These are phyloP conservation scores for Macropis europaea DNA, from an alignment of 2,888 invertebrate genomes.

Conservation along the genomic window DNA sequence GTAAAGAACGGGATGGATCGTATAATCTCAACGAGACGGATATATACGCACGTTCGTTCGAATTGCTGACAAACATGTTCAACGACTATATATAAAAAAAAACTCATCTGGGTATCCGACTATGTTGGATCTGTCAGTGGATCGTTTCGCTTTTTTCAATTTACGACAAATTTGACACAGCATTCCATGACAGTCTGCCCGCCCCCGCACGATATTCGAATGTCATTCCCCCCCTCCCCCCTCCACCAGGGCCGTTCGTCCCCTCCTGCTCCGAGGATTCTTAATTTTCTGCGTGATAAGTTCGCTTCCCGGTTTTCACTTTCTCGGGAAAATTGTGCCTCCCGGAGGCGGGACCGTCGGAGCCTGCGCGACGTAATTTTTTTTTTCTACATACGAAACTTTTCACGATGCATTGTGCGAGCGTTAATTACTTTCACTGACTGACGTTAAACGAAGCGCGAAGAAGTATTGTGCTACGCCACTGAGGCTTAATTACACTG, in stretches of 20 bases:
- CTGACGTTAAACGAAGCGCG: not conserved
- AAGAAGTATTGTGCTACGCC: not conserved
- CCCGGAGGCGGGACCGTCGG: too few relatives aligned
- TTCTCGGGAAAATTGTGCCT: not conserved
- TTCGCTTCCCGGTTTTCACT: not conserved
- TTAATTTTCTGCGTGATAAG: not conserved
- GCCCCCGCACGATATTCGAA: not conserved
- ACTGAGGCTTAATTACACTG: slow-evolving; percentile 1
- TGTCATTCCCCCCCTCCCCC: not conserved
- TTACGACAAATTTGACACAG: not conserved
- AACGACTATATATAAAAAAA: too few relatives aligned
- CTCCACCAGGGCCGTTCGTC: not conserved
- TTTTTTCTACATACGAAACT: too few relatives aligned
- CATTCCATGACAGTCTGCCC: not conserved
- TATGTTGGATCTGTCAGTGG: too few relatives aligned
- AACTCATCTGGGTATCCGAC: too few relatives aligned
- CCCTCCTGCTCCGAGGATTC: not conserved
- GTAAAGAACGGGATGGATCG: too few relatives aligned
- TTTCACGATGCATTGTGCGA: too few relatives aligned
- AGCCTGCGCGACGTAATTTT: too few relatives aligned
- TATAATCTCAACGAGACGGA: too few relatives aligned
- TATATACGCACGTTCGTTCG: slow-evolving; percentile 15
- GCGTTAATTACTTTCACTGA: slow-evolving; percentile 39
- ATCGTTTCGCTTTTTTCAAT: too few relatives aligned
- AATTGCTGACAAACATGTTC: slow-evolving; percentile 28